Conservation (phyloP, 2,113 vertebrate species). For the Oreotrochilus melanogaster region DNA sequence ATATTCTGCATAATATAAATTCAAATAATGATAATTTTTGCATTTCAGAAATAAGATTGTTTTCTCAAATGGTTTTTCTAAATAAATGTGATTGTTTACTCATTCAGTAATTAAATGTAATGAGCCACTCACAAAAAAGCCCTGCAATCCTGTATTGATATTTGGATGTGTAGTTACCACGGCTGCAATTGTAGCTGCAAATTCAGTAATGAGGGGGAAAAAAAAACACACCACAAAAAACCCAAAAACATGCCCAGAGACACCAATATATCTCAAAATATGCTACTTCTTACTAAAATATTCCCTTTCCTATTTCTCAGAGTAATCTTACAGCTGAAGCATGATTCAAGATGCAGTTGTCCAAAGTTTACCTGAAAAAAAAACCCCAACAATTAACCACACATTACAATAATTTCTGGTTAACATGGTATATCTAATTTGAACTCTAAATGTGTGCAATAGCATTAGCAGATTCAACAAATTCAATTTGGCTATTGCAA, state of each 20-base stretch:
- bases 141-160: background rate
- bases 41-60: background rate
- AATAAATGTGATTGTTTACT: background rate
- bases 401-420: background rate
- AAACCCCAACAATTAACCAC: too few species aligned
- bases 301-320: background rate
- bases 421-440: background rate
- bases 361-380: background rate
- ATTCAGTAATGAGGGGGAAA: rapidly evolving
- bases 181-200: background rate
- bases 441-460: background rate
- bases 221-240: background rate
- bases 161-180: background rate
- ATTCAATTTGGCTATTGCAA: background rate
- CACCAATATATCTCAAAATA: rapidly evolving
- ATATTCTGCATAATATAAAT: background rate
- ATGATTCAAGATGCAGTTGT: background rate
- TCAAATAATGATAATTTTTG: rapidly evolving
- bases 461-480: background rate
- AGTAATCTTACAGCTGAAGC: background rate
- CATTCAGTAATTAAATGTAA: background rate
- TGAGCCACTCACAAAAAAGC: background rate
- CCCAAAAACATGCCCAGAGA: background rate
- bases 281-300: background rate
- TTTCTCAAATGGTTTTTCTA: background rate